Evolutionary conservation across 2,113 vertebrate genomes (phyloP), one percentile per base, ranked within the genome.

Genomic region (Micronycteris hirsuta): DNA sequence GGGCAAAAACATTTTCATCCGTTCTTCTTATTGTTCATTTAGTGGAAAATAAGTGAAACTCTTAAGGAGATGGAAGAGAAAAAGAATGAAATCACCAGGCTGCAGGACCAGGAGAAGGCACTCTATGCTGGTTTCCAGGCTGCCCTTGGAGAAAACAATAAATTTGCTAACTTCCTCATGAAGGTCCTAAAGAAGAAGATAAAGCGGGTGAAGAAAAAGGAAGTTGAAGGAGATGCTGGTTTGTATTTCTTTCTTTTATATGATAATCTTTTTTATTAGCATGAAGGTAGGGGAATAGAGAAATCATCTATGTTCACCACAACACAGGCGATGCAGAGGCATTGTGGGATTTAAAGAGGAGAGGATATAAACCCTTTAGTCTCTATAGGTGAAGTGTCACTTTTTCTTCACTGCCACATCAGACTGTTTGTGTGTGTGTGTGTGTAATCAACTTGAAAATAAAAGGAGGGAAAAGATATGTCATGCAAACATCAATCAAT

Each of bases 101-200:
- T 99, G 47, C 98, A 99, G 92, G 99, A 99, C 31, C 98, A 97
- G 88, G 98, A 99, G 95, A 99, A 98, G 96, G 91, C 98, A 24
- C 96, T 99, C 74, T 96, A 97, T 33, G 82, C 98, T 17, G 97
- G 98, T 77, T 99, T 99, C 63, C 98, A 98, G 86, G 80, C 98
- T n/a, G 99, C 98, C 0, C 96, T 99, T 16, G 99, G 99, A 41
- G 99, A 99, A 94, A 97, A 98, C 95, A 99, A 99, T 65, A 99
- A 98, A 78, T 99, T 99, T 98, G 98, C 98, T 52, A 97, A 98
- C 65, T 99, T 99, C 86, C 99, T 99, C 86, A 99, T 98, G 20
- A 98, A 98, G 92, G 98, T 99, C 96, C 99, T 99, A 76, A 99
- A 98, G 97, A 99, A 99, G 96, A 99, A 98, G 95, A 97, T 99